phyloP scores from a whole-genome alignment of 2,113 vertebrate species.

The Gymnogyps californianus region DNA sequence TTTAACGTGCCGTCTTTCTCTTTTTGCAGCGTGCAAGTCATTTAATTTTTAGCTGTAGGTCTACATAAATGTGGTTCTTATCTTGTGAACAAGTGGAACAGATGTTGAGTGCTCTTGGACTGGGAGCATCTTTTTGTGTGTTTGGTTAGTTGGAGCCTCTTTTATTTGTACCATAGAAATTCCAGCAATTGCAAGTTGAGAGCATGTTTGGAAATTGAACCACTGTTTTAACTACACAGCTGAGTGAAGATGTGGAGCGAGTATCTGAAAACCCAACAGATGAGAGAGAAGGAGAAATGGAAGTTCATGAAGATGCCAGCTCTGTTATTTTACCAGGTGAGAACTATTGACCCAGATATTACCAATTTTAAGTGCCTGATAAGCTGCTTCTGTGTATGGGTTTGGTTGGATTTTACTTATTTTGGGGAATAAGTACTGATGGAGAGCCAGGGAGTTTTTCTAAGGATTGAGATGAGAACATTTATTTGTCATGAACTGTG shows the following conservation, averaged over 20 bases:
- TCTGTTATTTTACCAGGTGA: conserved; percentile 77
- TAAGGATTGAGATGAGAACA: not conserved
- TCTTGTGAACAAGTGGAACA: not conserved
- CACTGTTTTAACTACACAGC: conserved; percentile 74
- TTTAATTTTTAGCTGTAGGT: not conserved
- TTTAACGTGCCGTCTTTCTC: not conserved
- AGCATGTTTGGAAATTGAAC: conserved; percentile 59
- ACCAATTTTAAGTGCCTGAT: not conserved
- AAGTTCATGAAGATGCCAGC: conserved; percentile 54
- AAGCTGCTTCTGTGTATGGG: not conserved
- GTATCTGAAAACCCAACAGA: conserved; percentile 59
- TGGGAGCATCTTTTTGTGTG: not conserved
- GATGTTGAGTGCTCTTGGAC: not conserved
- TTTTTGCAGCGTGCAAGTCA: not conserved
- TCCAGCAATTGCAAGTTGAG: conserved; percentile 40
- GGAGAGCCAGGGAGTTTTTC: not conserved
- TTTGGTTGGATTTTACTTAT: not conserved
- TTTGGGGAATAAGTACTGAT: not conserved
- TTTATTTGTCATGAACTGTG: not conserved
- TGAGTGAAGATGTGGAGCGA: conserved; percentile 78
- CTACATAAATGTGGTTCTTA: not conserved
- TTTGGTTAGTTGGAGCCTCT: conserved; percentile 44
- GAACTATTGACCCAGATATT: not conserved
- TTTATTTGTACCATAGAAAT: conserved; percentile 56
- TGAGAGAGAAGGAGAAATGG: conserved; percentile 62